These are phyloP conservation scores for Metalampra italica DNA, from an alignment of 2,888 invertebrate genomes.

Conservation along the genomic window DNA sequence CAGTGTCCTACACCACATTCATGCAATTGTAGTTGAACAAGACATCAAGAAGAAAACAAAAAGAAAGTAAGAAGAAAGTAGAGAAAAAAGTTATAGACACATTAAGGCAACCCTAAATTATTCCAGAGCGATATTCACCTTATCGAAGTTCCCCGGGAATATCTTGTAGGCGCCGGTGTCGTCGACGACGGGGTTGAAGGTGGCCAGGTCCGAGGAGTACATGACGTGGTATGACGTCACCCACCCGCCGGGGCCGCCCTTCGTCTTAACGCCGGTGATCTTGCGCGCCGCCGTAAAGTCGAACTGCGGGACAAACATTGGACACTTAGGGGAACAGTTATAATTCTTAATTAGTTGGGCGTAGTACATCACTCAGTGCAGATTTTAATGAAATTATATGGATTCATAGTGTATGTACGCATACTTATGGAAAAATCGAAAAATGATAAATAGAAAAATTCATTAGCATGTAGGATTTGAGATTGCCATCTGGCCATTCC, in stretches of 20 bases:
- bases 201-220: slow-evolving; percentile 84
- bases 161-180: slow-evolving; percentile 71
- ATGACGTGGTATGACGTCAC: slow-evolving; percentile 85
- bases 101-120: no score
- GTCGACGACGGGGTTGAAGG: slow-evolving; percentile 84
- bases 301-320: slow-evolving; percentile 69
- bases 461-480: no score
- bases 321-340: neutral
- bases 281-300: slow-evolving; percentile 87
- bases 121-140: slow-evolving; percentile 19
- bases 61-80: no score
- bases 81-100: no score
- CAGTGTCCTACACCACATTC: slow-evolving; percentile 44
- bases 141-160: slow-evolving; percentile 87
- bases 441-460: no score
- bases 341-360: neutral
- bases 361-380: no score
- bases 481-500: no score
- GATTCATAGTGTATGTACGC: no score
- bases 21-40: no score
- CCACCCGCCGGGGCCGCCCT: slow-evolving; percentile 85
- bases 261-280: slow-evolving; percentile 87
- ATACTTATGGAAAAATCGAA: no score
- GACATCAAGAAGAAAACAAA: no score
- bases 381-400: no score